A percentile compares a stretch with the other conserved stretches of the same genome.
Evolutionary conservation across 2,888 invertebrate species (phyloP).

Genomic region (Leucozona laternaria): DNA sequence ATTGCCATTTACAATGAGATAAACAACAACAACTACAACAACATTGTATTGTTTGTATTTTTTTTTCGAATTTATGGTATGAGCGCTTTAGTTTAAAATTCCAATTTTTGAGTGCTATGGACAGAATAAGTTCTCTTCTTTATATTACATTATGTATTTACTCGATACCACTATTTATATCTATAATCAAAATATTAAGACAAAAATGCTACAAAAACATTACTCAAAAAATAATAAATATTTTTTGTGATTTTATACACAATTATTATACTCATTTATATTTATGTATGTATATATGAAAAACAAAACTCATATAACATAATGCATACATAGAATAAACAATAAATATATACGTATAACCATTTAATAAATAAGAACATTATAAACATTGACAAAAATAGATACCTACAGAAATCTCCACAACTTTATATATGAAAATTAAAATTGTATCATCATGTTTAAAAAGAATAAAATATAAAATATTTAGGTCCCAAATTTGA

Average conservation of each 20-base stretch:
- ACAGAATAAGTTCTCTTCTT: slow-evolving; percentile 12
- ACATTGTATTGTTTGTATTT: slow-evolving; percentile 28
- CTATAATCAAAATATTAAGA: slow-evolving; percentile 53
- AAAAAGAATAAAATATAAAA: slow-evolving; percentile 60
- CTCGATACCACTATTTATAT: slow-evolving; percentile 38
- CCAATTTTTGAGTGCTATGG: slow-evolving; percentile 54
- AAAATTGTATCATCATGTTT: slow-evolving; percentile 68
- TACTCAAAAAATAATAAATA: slow-evolving; percentile 72
- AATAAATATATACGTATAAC: slow-evolving; percentile 36
- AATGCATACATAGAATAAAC: slow-evolving; percentile 47
- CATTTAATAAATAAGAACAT: slow-evolving; percentile 46
- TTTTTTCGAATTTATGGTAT: slow-evolving; percentile 36
- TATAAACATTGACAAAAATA: slow-evolving; percentile 20
- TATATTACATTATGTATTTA: slow-evolving; percentile 42
- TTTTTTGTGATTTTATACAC: slow-evolving; percentile 75
- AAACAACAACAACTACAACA: slow-evolving; percentile 20
- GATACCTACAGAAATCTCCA: slow-evolving; percentile 49
- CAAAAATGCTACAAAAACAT: slow-evolving; percentile 60
- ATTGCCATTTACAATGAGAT: slow-evolving; percentile 73
- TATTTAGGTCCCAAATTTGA: slow-evolving; percentile 56
- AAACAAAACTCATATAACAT: slow-evolving; percentile 31
- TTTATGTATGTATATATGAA: background rate
- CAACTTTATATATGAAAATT: slow-evolving; percentile 68
- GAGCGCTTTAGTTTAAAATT: slow-evolving; percentile 26
- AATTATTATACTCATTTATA: slow-evolving; percentile 28